phyloP scores from a whole-genome alignment of 2,113 vertebrate genomes.

The Megaleporinus macrocephalus region DNA sequence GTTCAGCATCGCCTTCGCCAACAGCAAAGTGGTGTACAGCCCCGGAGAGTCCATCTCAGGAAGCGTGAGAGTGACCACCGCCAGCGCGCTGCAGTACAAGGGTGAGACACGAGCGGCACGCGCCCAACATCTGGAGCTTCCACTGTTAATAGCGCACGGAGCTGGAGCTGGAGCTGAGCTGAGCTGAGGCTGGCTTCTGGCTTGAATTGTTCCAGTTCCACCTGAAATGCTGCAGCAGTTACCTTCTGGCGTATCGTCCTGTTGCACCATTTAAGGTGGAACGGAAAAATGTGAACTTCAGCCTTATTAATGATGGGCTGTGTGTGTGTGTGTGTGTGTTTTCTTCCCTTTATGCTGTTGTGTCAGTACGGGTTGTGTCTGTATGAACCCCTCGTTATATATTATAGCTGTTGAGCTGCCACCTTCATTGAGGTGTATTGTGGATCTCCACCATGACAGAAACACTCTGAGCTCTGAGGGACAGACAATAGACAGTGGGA shows the following conservation, averaged over 20 bases:
- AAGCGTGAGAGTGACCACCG: conserved; percentile 82
- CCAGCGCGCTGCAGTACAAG: conserved; percentile 84
- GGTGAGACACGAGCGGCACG: conserved; percentile 68
- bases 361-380: not conserved
- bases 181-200: no score
- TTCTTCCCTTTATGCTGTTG: not conserved
- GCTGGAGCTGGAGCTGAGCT: no score
- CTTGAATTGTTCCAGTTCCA: no score
- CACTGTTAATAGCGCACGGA: not conserved
- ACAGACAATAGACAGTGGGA: not conserved
- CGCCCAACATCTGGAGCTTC: conserved; percentile 44
- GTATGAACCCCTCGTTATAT: no score
- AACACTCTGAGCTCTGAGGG: no score
- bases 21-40: conserved; percentile 90
- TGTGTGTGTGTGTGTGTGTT: not conserved
- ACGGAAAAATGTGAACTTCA: no score
- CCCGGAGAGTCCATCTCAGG: conserved; percentile 91
- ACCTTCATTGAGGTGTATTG: not conserved
- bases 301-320: no score
- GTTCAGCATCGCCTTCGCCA: conserved; percentile 87
- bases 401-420: not conserved
- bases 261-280: no score
- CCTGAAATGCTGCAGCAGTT: no score
- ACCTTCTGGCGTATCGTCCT: no score
- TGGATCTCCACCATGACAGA: not conserved